Evolutionary conservation across 2,113 vertebrate genomes (phyloP), one percentile per base, ranked within the genome.

Genomic region (Leiothrix lutea): DNA sequence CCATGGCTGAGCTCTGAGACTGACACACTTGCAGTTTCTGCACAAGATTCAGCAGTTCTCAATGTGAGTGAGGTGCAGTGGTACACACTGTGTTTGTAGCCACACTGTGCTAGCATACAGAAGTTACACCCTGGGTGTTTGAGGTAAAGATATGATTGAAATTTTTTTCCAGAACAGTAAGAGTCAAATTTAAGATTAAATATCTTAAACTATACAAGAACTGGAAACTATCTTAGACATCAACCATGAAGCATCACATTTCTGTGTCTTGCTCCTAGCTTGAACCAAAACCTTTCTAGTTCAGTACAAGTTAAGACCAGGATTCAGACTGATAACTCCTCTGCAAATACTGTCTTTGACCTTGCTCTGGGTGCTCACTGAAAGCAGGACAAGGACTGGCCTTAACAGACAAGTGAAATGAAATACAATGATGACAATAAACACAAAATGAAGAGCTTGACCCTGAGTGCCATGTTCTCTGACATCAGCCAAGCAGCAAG

Each of bases 311-410:
- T 35, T 44, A 24, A 77, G 28, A 80, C 35, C 6, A 25, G 13
- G 19, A 18, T 60, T 84, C 42, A 60, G 25, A 12, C 31, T 65
- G 40, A 8, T 26, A 69, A 47, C 29, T 29, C 25, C 36, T 62
- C 48, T 51, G 20, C 35, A 19, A 1, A 0, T 3, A 5, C n/a
- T 57, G 65, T n/a, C 56, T 72, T 61, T 1, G 6, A 28, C 36
- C 45, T 13, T 92, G 45, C 36, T 86, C 65, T 60, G 64, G 15
- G 20, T 51, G 24, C 47, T 71, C 48, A 28, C 13, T 40, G 44
- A 57, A 61, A 62, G 44, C 50, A 78, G 44, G 44, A 62, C 58
- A 61, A 83, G 24, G 23, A 54, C 31, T 80, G 42, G 17, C 18
- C 48, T 7, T 16, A 82, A 50, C 6, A 65, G 28, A 69, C 8